These are phyloP conservation scores for Akabosia matsudoensis DNA, from an alignment of 1,140 invertebrate species.

Conservation along the genomic window DNA sequence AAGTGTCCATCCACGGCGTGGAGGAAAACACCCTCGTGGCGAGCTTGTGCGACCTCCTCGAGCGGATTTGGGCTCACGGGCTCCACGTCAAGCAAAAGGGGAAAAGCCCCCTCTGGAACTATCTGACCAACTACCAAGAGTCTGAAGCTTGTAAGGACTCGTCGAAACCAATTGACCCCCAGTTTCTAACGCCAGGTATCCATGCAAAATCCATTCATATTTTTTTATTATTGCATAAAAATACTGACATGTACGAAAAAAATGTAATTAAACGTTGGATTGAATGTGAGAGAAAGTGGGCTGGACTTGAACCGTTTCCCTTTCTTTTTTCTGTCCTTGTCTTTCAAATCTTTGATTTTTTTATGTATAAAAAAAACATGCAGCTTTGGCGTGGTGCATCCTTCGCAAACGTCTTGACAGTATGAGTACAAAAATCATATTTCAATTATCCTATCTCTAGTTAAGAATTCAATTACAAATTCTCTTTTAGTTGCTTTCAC, in stretches of 20 bases:
- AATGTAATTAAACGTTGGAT: too few species aligned
- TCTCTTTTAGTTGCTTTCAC: conserved; percentile 15
- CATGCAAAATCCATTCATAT: too few species aligned
- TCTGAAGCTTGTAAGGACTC: conserved; percentile 73
- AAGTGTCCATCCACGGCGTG: conserved; percentile 59
- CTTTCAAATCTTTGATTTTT: conserved; percentile 25
- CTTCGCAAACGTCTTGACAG: conserved; percentile 82
- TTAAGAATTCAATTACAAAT: too few species aligned
- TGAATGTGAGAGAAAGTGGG: too few species aligned
- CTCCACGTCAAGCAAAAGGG: conserved; percentile 82
- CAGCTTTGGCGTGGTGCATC: conserved; percentile 84
- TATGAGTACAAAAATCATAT: conserved; percentile 59
- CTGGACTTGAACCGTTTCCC: too few species aligned
- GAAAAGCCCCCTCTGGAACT: conserved; percentile 77
- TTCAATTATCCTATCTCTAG: neutral
- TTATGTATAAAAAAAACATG: conserved; percentile 55
- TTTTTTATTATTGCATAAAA: too few species aligned
- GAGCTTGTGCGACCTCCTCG: conserved; percentile 92
- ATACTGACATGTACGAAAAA: too few species aligned
- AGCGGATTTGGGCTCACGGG: conserved; percentile 97
- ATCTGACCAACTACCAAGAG: conserved; percentile 84
- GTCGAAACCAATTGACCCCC: conserved; percentile 70
- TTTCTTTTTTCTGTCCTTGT: conserved; percentile 22
- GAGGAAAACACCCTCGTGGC: conserved; percentile 98
- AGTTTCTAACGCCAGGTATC: conserved; percentile 80